These are phyloP conservation scores for Dinomys branickii DNA, from an alignment of 2,113 vertebrate genomes.

Conservation along the genomic window DNA sequence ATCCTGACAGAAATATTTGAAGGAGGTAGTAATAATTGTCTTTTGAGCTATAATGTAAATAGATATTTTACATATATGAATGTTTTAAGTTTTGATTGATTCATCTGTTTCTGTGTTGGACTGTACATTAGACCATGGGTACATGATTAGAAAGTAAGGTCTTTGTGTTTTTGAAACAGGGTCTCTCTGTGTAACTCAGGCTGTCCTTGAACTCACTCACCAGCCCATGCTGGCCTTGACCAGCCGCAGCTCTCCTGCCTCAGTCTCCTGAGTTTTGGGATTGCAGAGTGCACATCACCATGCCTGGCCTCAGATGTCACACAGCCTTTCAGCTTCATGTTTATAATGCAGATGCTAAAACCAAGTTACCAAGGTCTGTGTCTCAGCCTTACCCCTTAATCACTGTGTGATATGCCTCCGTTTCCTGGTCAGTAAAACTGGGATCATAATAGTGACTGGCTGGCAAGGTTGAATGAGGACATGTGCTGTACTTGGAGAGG, in stretches of 20 bases:
- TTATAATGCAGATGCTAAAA: background rate
- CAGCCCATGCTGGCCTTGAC: background rate
- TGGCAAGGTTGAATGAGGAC: background rate
- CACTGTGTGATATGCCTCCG: rapidly evolving
- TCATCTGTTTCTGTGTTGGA: background rate
- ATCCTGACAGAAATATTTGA: background rate
- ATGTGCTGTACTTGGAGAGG: background rate
- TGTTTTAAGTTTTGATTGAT: background rate
- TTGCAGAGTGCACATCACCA: background rate
- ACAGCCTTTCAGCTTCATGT: background rate
- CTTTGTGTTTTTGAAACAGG: background rate
- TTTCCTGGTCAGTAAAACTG: background rate
- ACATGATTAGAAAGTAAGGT: background rate
- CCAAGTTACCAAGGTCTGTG: background rate
- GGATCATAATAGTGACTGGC: rapidly evolving
- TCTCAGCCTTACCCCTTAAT: background rate
- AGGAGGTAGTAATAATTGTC: background rate
- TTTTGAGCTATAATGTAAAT: background rate
- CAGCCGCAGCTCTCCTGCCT: background rate
- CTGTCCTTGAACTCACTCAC: background rate
- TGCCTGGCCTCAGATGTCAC: background rate
- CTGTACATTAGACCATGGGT: background rate
- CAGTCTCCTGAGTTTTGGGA: background rate
- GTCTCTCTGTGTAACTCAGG: background rate
- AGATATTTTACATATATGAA: background rate